phyloP scores from a whole-genome alignment of 2,888 invertebrate genomes.

The Cantharis flavilabris region DNA sequence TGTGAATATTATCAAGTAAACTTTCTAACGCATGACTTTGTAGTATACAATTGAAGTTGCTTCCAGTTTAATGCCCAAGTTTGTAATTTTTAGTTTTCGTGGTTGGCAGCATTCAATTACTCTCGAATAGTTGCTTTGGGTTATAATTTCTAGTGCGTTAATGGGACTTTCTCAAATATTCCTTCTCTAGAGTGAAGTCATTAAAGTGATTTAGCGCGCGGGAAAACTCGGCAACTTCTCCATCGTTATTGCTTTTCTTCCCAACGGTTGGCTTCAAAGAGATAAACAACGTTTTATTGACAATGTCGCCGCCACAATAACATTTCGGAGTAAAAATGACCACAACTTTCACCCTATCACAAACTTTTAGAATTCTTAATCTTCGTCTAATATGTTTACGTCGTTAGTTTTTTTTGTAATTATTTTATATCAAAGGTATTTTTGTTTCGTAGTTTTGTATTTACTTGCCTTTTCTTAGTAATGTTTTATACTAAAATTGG shows the following conservation, averaged over 20 bases:
- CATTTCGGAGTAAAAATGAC: constrained; percentile 23
- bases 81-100: constrained; percentile 21
- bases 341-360: constrained; percentile 8
- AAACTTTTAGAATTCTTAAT: constrained; percentile 1
- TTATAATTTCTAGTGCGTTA: constrained; percentile 24
- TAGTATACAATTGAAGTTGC: constrained; percentile 13
- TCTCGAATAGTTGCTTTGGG: constrained; percentile 25
- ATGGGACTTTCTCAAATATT: constrained; percentile 26
- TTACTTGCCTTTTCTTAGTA: background rate
- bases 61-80: constrained; percentile 14
- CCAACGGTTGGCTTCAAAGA: constrained; percentile 25
- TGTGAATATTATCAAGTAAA: constrained; percentile 16
- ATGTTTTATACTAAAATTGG: background rate
- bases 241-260: constrained; percentile 35
- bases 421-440: background rate
- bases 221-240: constrained; percentile 29
- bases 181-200: constrained; percentile 40
- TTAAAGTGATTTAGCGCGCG: constrained; percentile 44
- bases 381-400: background rate
- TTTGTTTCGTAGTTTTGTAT: background rate
- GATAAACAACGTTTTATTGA: constrained; percentile 37
- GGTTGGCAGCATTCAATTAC: constrained; percentile 26
- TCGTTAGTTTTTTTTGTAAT: background rate
- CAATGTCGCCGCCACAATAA: constrained; percentile 34
- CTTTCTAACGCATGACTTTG: constrained; percentile 16